Conservation (phyloP, 23 tunicate genomes). For the Styela plicata region DNA sequence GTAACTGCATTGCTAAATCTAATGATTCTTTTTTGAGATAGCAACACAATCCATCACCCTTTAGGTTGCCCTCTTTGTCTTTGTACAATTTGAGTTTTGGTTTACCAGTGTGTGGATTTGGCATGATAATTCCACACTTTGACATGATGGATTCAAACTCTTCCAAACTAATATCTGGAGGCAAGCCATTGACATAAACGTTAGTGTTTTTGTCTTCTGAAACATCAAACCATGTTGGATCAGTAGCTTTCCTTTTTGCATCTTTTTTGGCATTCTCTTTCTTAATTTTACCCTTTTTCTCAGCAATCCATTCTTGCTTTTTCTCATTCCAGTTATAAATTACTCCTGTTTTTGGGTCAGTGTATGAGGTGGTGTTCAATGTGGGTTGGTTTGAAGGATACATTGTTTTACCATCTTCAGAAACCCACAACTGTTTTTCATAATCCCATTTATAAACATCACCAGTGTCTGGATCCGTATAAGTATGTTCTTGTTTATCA, state of each 20-base stretch:
- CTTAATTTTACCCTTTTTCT: background rate
- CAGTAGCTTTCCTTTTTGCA: constrained; percentile 16
- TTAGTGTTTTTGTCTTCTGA: constrained; percentile 56
- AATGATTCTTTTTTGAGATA: constrained; percentile 79
- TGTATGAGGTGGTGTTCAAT: constrained; percentile 31
- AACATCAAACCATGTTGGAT: constrained; percentile 28
- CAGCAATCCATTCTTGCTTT: constrained; percentile 63
- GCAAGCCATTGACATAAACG: constrained; percentile 73
- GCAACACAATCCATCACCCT: constrained; percentile 88
- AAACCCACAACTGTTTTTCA: constrained; percentile 44
- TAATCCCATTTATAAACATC: constrained; percentile 55
- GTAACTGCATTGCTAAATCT: constrained; percentile 52
- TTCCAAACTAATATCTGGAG: constrained; percentile 51
- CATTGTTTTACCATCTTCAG: constrained; percentile 43
- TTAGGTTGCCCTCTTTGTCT: constrained; percentile 55
- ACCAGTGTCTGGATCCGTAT: constrained; percentile 63
- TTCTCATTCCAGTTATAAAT: constrained; percentile 52
- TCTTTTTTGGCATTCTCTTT: constrained; percentile 2
- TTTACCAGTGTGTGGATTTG: constrained; percentile 59
- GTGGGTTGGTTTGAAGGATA: constrained; percentile 36
- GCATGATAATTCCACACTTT: constrained; percentile 79
- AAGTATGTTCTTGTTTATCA: constrained; percentile 20
- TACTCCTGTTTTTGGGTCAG: constrained; percentile 52
- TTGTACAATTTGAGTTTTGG: constrained; percentile 69
- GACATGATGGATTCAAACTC: constrained; percentile 69